These are phyloP conservation scores for Chymomyza fuscimana DNA, from an alignment of 2,888 invertebrate species.

Conservation along the genomic window DNA sequence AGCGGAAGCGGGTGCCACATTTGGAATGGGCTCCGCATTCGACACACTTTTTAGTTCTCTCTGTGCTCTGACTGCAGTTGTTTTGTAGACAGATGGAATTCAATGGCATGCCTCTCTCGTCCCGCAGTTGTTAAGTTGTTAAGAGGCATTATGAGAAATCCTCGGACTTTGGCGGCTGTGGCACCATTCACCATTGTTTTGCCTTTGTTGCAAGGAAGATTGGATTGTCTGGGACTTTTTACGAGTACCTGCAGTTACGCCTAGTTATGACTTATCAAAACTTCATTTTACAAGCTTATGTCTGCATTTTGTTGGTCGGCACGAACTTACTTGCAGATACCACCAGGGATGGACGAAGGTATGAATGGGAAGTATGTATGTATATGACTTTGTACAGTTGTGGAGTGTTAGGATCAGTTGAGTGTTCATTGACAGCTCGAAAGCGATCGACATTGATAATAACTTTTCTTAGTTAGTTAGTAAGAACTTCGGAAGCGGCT, in stretches of 20 bases:
- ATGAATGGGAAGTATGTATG: no score
- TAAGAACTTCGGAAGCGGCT: no score
- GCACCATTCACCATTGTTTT: not conserved
- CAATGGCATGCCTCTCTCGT: no score
- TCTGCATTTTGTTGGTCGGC: not conserved
- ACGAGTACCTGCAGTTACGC: constrained; percentile 59
- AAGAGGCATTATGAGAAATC: not conserved
- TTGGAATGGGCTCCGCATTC: not conserved
- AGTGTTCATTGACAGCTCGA: no score
- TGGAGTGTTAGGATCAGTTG: no score
- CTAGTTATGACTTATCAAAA: constrained; percentile 75
- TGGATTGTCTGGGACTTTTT: not conserved
- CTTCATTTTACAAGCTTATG: constrained; percentile 49
- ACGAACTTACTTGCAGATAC: no score
- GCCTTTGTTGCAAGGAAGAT: no score
- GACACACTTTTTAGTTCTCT: not conserved
- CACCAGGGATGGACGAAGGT: no score
- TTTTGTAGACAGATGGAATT: not conserved
- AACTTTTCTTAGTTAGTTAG: no score
- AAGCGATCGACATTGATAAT: no score
- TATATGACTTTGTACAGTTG: no score
- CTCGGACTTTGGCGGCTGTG: not conserved
- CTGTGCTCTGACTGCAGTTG: not conserved
- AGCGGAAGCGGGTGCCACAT: not conserved
- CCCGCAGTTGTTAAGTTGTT: not conserved